Percentiles rank a stretch among this genome's conserved stretches.
Conservation (phyloP, 1,140 invertebrate species). For the Magallana gigas region DNA sequence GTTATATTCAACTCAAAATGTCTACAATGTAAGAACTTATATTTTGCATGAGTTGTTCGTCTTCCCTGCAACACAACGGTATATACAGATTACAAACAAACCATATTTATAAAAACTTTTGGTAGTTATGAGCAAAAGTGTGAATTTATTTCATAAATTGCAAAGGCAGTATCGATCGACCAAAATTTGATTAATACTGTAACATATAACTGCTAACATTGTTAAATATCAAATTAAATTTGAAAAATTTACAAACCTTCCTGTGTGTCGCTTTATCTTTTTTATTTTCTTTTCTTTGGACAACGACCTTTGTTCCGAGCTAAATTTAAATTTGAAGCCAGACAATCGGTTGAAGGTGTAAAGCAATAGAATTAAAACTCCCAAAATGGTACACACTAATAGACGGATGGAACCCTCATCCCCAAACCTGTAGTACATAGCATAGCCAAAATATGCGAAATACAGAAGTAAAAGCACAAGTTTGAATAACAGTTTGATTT, state of each 20-base stretch:
- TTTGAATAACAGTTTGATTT: not conserved
- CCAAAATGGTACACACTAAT: conserved; percentile 62
- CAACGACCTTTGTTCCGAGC: not conserved
- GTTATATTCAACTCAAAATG: too few relatives aligned
- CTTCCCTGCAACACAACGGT: too few relatives aligned
- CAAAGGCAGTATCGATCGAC: too few relatives aligned
- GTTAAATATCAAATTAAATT: too few relatives aligned
- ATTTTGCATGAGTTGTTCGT: too few relatives aligned
- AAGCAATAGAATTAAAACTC: conserved; percentile 39
- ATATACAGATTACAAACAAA: too few relatives aligned
- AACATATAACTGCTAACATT: too few relatives aligned
- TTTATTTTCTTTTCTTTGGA: not conserved
- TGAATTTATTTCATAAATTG: too few relatives aligned
- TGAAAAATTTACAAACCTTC: not conserved
- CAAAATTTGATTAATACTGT: too few relatives aligned
- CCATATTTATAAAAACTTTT: too few relatives aligned
- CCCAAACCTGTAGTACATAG: conserved; percentile 64
- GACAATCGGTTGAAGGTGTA: not conserved
- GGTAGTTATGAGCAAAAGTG: too few relatives aligned
- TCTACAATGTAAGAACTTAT: too few relatives aligned
- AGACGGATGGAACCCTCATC: conserved; percentile 71
- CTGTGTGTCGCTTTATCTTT: not conserved
- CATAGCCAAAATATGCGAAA: conserved; percentile 51
- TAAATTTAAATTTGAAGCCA: not conserved
- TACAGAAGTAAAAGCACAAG: conserved; percentile 31